Percentiles rank a stretch among this genome's conserved stretches.
Conservation (phyloP, 2,888 invertebrate species). For the Nineta flava region DNA sequence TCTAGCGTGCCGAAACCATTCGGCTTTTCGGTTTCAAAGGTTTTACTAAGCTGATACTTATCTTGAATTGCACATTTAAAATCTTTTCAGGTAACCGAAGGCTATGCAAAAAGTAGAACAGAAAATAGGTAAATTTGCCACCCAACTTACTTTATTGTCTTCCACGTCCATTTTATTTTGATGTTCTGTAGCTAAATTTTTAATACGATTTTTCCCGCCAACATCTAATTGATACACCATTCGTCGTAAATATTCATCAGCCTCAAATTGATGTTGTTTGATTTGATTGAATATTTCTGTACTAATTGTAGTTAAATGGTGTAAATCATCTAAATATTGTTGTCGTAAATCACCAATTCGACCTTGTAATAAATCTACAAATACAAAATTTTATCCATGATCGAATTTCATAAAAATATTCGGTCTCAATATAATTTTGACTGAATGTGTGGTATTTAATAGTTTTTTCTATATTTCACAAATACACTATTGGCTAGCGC, state of each 20-base stretch:
- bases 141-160: not conserved
- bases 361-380: not conserved
- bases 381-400: not conserved
- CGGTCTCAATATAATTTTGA: too few relatives aligned
- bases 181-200: not conserved
- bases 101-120: too few relatives aligned
- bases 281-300: not conserved
- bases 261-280: not conserved
- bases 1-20: too few relatives aligned
- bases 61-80: too few relatives aligned
- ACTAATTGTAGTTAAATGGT: not conserved
- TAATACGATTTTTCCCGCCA: not conserved
- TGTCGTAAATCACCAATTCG: not conserved
- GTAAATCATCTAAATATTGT: not conserved
- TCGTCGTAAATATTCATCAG: not conserved
- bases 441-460: too few relatives aligned
- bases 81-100: too few relatives aligned
- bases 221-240: conserved; percentile 1
- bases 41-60: too few relatives aligned
- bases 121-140: too few relatives aligned
- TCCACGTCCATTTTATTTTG: conserved; percentile 1
- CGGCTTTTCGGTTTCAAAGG: too few relatives aligned
- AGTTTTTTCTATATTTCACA: too few relatives aligned
- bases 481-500: too few relatives aligned
- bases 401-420: not conserved